phyloP scores from a whole-genome alignment of 2,113 vertebrate species.

The Carassius carassius region DNA sequence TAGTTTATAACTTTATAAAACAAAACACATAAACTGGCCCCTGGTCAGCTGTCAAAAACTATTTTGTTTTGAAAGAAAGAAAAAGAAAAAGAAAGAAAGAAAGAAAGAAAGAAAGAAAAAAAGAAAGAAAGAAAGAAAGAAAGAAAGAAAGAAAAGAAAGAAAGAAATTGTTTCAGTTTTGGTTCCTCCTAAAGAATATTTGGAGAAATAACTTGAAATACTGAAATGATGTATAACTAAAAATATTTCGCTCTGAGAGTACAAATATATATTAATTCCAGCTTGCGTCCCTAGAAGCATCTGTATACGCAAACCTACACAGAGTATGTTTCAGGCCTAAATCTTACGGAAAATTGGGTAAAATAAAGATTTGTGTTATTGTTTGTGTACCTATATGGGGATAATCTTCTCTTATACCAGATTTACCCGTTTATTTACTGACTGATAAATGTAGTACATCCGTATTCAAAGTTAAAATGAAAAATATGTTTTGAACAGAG shows the following conservation, averaged over 20 bases:
- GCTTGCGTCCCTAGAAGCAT: background rate
- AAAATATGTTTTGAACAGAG: background rate
- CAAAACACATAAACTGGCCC: background rate
- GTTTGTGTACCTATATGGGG: constrained; percentile 7
- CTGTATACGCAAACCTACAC: background rate
- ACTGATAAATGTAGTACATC: background rate
- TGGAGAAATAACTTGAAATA: background rate
- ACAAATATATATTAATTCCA: background rate
- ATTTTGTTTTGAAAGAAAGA: too few species aligned
- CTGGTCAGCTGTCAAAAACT: too few species aligned
- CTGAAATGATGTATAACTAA: background rate
- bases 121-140: too few species aligned
- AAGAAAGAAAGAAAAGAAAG: too few species aligned
- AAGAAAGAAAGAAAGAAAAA: too few species aligned
- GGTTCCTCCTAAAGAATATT: background rate
- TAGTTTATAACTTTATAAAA: background rate
- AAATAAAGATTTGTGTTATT: constrained; percentile 39
- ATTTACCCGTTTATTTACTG: constrained; percentile 15
- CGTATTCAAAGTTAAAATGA: constrained; percentile 18
- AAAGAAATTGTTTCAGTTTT: background rate
- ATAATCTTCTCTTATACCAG: constrained; percentile 17
- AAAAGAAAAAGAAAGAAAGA: too few species aligned
- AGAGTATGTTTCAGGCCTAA: background rate
- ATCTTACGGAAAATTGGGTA: background rate
- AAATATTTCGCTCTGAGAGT: background rate